These are phyloP conservation scores for Aphodius sticticus DNA, from an alignment of 2,888 invertebrate species.

Conservation along the genomic window DNA sequence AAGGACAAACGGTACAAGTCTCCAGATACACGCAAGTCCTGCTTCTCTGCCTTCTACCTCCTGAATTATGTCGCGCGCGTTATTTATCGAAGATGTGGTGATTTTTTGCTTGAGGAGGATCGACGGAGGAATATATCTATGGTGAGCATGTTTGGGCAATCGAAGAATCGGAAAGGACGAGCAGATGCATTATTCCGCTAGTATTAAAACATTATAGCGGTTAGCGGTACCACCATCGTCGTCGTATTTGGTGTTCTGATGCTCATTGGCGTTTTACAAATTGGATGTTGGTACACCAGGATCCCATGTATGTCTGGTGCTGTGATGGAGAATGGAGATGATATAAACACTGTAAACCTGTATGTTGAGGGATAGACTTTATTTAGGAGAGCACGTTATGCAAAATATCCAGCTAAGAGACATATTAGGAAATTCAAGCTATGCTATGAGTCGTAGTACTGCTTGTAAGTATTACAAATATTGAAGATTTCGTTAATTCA, in stretches of 20 bases:
- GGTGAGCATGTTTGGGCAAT: not conserved
- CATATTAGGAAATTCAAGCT: no score
- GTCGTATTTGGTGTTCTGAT: not conserved
- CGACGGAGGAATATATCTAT: not conserved
- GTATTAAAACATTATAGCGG: not conserved
- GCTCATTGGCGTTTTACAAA: no score
- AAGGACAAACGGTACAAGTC: constrained; percentile 27
- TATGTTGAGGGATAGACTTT: no score
- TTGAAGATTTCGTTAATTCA: no score
- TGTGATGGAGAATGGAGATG: no score
- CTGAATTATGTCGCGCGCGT: constrained; percentile 18
- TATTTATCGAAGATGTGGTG: constrained; percentile 20
- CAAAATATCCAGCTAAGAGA: no score
- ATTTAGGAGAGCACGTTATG: no score
- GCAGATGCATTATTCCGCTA: not conserved
- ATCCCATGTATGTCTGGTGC: no score
- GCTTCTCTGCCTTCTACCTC: not conserved
- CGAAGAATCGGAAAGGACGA: not conserved
- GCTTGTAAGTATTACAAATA: no score
- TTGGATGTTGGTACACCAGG: no score
- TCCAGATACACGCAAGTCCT: not conserved
- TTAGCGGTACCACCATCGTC: not conserved
- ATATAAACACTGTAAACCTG: no score
- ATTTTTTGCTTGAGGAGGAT: not conserved
- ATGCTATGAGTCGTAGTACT: no score